phyloP scores from a whole-genome alignment of 2,113 vertebrate species.

The Nesoenas mayeri region DNA sequence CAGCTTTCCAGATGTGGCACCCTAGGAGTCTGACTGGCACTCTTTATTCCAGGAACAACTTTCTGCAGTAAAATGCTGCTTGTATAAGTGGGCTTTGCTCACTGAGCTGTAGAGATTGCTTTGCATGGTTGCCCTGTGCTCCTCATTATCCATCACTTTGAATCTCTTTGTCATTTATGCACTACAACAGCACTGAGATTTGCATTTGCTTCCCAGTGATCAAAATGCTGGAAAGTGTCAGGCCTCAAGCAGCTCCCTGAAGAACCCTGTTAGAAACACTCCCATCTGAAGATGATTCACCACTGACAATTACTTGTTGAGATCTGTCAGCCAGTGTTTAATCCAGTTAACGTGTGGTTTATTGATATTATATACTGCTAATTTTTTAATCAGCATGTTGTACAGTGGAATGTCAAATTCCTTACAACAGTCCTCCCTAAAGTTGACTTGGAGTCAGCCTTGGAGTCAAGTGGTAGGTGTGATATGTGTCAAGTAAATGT shows the following conservation, averaged over 20 bases:
- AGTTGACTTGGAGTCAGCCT: slow-evolving; percentile 13
- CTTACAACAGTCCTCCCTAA: slow-evolving; percentile 41
- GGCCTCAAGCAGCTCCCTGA: neutral
- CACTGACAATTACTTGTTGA: slow-evolving; percentile 6
- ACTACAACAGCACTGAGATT: neutral
- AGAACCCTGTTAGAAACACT: slow-evolving; percentile 25
- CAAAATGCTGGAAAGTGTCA: slow-evolving; percentile 9
- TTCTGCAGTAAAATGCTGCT: neutral
- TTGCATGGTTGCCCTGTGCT: slow-evolving; percentile 17
- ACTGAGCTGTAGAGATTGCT: neutral
- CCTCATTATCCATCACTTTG: slow-evolving; percentile 28
- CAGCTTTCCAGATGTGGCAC: neutral
- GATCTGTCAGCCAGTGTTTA: slow-evolving; percentile 12
- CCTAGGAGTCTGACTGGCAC: neutral
- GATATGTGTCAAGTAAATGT: neutral
- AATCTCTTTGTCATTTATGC: slow-evolving; percentile 37
- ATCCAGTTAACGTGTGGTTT: neutral
- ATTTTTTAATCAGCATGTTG: slow-evolving; percentile 53
- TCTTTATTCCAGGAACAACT: neutral
- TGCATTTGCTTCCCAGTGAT: slow-evolving; percentile 17
- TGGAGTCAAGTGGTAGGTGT: slow-evolving; percentile 43
- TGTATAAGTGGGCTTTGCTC: neutral
- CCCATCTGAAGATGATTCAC: slow-evolving; percentile 40
- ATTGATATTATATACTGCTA: slow-evolving; percentile 21
- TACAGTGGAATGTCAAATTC: neutral